Conservation (phyloP, 2,797 vertebrate species). For the Florisuga fusca region DNA sequence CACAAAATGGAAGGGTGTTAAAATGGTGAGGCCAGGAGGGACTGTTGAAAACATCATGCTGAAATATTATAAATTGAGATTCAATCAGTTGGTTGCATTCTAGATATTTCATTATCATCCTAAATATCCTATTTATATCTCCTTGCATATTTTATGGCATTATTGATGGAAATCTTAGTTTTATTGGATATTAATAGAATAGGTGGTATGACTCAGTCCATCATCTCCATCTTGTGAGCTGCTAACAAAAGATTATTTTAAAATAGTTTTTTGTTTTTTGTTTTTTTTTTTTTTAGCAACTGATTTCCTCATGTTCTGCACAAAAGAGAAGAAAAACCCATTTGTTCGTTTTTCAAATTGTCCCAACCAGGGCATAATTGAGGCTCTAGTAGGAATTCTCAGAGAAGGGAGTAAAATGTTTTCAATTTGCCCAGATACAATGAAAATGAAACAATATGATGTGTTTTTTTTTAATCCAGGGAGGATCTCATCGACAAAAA, state of each 20-base stretch:
- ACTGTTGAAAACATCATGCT: background rate
- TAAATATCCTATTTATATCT: background rate
- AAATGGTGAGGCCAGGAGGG: background rate
- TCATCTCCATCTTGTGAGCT: background rate
- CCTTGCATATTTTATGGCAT: background rate
- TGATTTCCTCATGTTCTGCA: background rate
- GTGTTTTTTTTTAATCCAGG: slow-evolving; percentile 76
- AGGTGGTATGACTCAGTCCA: background rate
- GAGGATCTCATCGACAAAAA: slow-evolving; percentile 93
- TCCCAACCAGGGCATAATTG: background rate
- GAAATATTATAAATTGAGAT: background rate
- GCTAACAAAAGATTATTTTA: background rate
- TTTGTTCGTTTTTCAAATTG: background rate
- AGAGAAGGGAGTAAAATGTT: background rate
- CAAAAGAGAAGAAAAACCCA: background rate
- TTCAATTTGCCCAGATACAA: background rate
- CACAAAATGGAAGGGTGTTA: background rate
- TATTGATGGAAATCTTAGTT: background rate
- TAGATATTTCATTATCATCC: background rate
- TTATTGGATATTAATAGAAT: background rate
- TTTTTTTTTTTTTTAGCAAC: background rate
- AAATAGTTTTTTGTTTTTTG: slow-evolving; percentile 7
- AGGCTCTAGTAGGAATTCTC: background rate
- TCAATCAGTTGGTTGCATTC: background rate
- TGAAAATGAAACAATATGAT: background rate